Conservation (phyloP, 2,888 invertebrate species). For the Ichneumoninae sp. region DNA sequence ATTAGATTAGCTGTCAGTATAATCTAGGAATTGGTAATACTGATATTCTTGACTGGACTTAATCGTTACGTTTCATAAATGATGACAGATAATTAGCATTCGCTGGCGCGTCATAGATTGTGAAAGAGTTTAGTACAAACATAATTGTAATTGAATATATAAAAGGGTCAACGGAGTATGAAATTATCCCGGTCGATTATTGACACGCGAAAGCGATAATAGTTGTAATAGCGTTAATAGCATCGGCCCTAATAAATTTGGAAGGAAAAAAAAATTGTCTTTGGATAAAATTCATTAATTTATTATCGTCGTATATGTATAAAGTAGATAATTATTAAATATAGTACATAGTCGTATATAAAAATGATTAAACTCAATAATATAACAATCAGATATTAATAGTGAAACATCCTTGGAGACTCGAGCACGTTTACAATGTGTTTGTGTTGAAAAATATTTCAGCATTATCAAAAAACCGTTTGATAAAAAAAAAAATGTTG, state of each 20-base stretch:
- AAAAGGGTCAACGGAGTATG: background rate
- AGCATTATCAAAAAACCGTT: background rate
- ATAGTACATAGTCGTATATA: constrained; percentile 40
- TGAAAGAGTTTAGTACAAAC: background rate
- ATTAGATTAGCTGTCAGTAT: constrained; percentile 47
- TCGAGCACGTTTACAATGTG: background rate
- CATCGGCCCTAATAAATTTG: background rate
- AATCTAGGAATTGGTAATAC: constrained; percentile 24
- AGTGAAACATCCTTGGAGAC: background rate
- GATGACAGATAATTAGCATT: constrained; percentile 3
- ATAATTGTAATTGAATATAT: background rate
- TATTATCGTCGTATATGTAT: constrained; percentile 54
- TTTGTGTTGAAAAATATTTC: background rate
- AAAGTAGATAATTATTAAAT: constrained; percentile 38
- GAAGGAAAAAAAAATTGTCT: constrained; percentile 18
- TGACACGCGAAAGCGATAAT: background rate
- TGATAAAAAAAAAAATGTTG: background rate
- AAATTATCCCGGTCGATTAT: background rate
- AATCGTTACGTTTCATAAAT: constrained; percentile 1
- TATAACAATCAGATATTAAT: background rate
- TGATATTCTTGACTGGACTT: background rate
- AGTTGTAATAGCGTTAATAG: background rate
- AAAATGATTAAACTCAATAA: background rate
- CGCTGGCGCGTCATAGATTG: background rate
- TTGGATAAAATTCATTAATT: constrained; percentile 58